These are phyloP conservation scores for Atta texana DNA, from an alignment of 1,140 invertebrate species.

Conservation along the genomic window DNA sequence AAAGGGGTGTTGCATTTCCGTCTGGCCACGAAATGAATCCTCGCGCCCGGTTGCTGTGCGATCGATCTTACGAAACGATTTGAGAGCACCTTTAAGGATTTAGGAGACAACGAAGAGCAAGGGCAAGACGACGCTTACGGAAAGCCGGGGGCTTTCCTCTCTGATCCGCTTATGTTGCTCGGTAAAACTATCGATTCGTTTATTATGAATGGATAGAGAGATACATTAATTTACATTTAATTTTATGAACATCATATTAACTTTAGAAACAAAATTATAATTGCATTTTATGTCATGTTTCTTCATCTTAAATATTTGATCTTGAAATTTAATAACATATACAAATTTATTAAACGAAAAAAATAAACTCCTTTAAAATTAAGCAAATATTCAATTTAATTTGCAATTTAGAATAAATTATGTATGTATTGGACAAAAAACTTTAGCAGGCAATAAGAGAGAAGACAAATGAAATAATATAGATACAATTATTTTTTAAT, in stretches of 20 bases:
- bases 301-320: not conserved
- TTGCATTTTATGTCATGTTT: not conserved
- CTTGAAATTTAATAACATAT: not conserved
- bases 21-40: conserved; percentile 54
- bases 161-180: conserved; percentile 47
- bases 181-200: conserved; percentile 42
- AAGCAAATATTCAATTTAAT: not conserved
- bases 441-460: not conserved
- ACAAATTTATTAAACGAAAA: not conserved
- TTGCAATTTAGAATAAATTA: not conserved
- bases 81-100: conserved; percentile 47
- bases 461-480: not conserved
- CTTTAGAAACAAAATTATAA: not conserved
- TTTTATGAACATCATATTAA: not conserved
- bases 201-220: conserved; percentile 5
- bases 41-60: conserved; percentile 23
- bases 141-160: conserved; percentile 12
- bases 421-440: not conserved
- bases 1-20: conserved; percentile 56
- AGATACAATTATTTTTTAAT: conserved; percentile 12
- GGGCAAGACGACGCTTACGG: conserved; percentile 30
- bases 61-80: conserved; percentile 61
- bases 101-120: conserved; percentile 56
- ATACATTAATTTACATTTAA: conserved; percentile 4
- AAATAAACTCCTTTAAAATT: not conserved